Evolutionary conservation across 2,797 vertebrate genomes (phyloP), one percentile per base, ranked within the genome.

Genomic region (Poliocrania exsul): DNA sequence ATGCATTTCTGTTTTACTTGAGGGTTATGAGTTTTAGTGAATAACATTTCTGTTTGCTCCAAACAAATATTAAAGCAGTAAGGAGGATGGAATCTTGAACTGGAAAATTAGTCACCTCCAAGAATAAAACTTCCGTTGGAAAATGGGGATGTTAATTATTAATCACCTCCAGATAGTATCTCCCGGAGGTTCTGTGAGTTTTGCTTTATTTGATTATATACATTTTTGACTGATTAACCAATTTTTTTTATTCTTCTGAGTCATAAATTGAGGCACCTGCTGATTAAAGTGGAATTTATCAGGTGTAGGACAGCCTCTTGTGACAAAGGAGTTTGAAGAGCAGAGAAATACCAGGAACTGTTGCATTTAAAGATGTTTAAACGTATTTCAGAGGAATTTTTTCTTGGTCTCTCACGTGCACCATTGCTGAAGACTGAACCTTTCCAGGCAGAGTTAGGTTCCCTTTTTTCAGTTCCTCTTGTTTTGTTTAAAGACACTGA

Each of bases 61-160:
- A 21, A 42, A 53, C 86, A 42, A 28, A n/a, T 89, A 61, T 80
- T 71, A 82, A 53, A 87, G 42, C 31, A 85, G 77, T 64, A 85
- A 83, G 53, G 49, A 92, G 87, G 49, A 58, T 64, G 60, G 58
- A 81, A 67, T 79, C 25, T 62, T 80, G 79, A 89, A 58, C 3
- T 74, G 85, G 79, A 86, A 91, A 94, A 87, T 88, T 74, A 78
- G 72, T 95, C 81, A 79, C 44, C 29, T 91, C 70, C 85, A 79
- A 90, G 85, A 87, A 89, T 74, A 85, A 91, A 93, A 90, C n/a
- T 92, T 93, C 46, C 42, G 65, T 85, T 89, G 92, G 79, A 92
- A 93, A 96, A 83, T 74, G 35, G 42, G 58, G 51, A 75, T 25
- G 62, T 93, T 91, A 93, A 89, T 94, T 91, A 95, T 90, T 94